These are phyloP conservation scores for Corythoichthys haematopterus DNA, from an alignment of 2,113 vertebrate species.

Conservation along the genomic window DNA sequence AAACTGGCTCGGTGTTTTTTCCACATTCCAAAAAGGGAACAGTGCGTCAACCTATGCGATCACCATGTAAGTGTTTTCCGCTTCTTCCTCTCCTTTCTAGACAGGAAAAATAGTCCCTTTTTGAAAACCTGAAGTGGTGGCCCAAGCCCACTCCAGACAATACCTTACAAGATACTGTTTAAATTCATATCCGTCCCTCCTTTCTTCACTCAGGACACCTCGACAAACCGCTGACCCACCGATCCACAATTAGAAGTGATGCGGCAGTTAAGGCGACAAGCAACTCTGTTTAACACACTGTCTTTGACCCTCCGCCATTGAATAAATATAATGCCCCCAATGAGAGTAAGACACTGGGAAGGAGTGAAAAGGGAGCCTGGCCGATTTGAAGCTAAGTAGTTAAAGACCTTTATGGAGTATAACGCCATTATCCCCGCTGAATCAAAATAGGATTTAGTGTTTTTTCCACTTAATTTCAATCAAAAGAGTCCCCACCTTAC, in stretches of 20 bases:
- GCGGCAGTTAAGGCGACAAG: constrained; percentile 78
- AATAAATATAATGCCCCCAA: constrained; percentile 76
- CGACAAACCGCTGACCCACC: constrained; percentile 74
- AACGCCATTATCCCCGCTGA: constrained; percentile 80
- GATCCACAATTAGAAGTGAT: constrained; percentile 79
- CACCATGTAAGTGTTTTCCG: constrained; percentile 64
- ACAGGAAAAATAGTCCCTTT: constrained; percentile 34
- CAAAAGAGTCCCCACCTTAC: constrained; percentile 99
- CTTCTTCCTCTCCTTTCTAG: constrained; percentile 65
- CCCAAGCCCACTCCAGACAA: constrained; percentile 72
- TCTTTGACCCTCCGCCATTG: constrained; percentile 75
- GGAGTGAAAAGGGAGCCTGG: constrained; percentile 69
- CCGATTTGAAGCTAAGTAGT: constrained; percentile 81
- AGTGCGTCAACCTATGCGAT: constrained; percentile 59
- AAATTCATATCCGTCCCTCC: constrained; percentile 76
- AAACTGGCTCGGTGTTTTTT: constrained; percentile 27
- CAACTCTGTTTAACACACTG: constrained; percentile 74
- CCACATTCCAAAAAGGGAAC: constrained; percentile 46
- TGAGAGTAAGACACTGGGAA: constrained; percentile 69
- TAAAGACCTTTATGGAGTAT: constrained; percentile 82
- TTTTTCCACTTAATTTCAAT: constrained; percentile 99
- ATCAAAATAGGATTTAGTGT: constrained; percentile 99
- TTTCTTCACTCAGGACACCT: constrained; percentile 70
- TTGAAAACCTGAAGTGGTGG: constrained; percentile 69
- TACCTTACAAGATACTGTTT: constrained; percentile 77